Percentiles rank a stretch among this genome's conserved stretches.
phyloP scores from a whole-genome alignment of 2,113 vertebrate species.

The Gymnogyps californianus region DNA sequence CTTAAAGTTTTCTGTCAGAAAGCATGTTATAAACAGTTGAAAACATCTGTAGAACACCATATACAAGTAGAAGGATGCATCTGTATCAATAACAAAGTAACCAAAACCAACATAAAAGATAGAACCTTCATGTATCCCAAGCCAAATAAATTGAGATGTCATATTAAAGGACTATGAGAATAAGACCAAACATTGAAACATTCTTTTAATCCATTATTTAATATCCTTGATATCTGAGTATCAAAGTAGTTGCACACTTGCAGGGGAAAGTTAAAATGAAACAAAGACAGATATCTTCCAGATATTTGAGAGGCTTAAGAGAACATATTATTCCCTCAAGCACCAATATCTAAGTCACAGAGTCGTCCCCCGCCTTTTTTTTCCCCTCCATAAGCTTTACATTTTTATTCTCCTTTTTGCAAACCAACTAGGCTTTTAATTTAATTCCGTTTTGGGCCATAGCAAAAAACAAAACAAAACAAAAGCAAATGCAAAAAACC shows the following conservation, averaged over 20 bases:
- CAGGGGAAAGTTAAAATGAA: constrained; percentile 9
- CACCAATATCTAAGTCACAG: neutral
- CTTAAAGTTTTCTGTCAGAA: neutral
- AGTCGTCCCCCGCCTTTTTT: fast-evolving
- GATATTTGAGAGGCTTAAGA: neutral
- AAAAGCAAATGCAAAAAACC: neutral
- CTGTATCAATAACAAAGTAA: neutral
- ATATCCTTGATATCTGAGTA: neutral
- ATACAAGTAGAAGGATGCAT: neutral
- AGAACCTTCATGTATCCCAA: neutral
- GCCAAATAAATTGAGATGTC: neutral
- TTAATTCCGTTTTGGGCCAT: neutral
- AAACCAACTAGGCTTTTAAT: neutral
- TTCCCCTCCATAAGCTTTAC: neutral
- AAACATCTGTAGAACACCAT: neutral
- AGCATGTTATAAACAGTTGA: neutral
- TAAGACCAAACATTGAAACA: neutral
- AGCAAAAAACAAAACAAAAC: neutral
- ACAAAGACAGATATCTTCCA: neutral
- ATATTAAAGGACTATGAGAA: neutral
- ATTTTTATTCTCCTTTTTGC: neutral
- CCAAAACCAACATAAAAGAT: neutral
- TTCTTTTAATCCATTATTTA: constrained; percentile 13
- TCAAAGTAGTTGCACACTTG: neutral
- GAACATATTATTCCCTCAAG: neutral